Base-by-base conservation (phyloP, 2,888 invertebrate species). In the Cantharis flavilabris region DNA sequence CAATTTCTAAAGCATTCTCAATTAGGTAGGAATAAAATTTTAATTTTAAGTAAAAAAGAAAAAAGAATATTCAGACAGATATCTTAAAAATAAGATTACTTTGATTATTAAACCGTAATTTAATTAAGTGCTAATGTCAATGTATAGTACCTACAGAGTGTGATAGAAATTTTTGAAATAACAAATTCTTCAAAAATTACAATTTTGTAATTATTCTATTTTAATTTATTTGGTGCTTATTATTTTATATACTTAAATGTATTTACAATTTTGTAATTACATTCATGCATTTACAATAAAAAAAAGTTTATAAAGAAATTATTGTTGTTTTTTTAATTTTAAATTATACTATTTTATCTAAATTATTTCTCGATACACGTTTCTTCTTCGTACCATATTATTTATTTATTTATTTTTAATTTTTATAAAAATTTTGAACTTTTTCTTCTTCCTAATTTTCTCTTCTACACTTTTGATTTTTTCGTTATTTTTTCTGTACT, bases 191-290 rank as follows among this genome's bases (percentile, higher is more conserved):
- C 23, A 67, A 18, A 67, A 67, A 67, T 23, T 23, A 67, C 20
- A 23, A 67, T 67, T 23, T 26, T 67, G 23, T 67, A 67, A 67
- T 30, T 30, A 30, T 67, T 67, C 23, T 16, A 14, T 67, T 67
- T 67, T 67, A 23, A 67, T 23, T 67, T 67, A 67, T 67, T 67
- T 67, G 65, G 65, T 67, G 65, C 65, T 67, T 67, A 23, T 67
- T 23, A 67, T 26, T 67, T 23, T 20, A 11, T 67, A 67, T 23
- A 26, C 26, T 26, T 26, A 30, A 30, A 30, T 30, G 28, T 30
- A 30, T 30, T 67, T 67, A 23, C 23, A 67, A n/a, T 67, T 67
- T 67, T 67, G 65, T 67, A 67, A 67, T 67, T 23, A 20, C 65
- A 67, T 20, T 26, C 20, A 23, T 67, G 26, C 26, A n/a, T 67